phyloP scores from a whole-genome alignment of 1,140 invertebrate species.

The Aphelenchoides besseyi region DNA sequence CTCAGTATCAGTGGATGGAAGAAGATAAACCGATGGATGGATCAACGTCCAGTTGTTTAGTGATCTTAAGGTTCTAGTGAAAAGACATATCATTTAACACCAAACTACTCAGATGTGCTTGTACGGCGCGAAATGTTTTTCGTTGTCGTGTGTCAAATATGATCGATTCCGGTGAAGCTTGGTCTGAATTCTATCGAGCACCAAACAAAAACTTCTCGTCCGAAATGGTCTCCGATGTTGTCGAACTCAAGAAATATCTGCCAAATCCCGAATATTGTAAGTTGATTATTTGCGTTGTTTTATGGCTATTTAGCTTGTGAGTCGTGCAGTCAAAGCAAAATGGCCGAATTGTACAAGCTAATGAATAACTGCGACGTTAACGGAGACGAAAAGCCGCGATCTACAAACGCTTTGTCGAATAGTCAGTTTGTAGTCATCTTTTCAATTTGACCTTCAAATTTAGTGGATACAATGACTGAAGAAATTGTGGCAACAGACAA shows the following conservation, averaged over 20 bases:
- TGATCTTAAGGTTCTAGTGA: constrained; percentile 44
- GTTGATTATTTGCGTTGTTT: neutral
- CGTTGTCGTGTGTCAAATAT: constrained; percentile 50
- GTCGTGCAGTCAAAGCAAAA: constrained; percentile 41
- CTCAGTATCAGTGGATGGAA: constrained; percentile 53
- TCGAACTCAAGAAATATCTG: constrained; percentile 43
- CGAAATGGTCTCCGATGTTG: constrained; percentile 46
- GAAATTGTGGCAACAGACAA: constrained; percentile 64
- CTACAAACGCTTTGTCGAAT: constrained; percentile 6
- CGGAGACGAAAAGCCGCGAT: neutral
- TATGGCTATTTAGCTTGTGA: constrained; percentile 43
- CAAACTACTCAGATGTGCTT: constrained; percentile 54
- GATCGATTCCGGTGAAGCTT: constrained; percentile 52
- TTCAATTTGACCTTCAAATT: constrained; percentile 1
- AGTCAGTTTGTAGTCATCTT: constrained; percentile 1
- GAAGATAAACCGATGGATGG: constrained; percentile 42
- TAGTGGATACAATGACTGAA: constrained; percentile 5
- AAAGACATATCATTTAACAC: neutral
- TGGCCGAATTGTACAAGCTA: constrained; percentile 40
- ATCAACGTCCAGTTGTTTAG: constrained; percentile 23
- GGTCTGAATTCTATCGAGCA: constrained; percentile 53
- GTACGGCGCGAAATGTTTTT: constrained; percentile 56
- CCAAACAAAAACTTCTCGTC: constrained; percentile 48
- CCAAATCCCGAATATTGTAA: constrained; percentile 14
- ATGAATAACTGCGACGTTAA: constrained; percentile 25